phyloP scores from a whole-genome alignment of 37 sponge, comb jelly and placozoan genomes.

The Haliclona indistincta region DNA sequence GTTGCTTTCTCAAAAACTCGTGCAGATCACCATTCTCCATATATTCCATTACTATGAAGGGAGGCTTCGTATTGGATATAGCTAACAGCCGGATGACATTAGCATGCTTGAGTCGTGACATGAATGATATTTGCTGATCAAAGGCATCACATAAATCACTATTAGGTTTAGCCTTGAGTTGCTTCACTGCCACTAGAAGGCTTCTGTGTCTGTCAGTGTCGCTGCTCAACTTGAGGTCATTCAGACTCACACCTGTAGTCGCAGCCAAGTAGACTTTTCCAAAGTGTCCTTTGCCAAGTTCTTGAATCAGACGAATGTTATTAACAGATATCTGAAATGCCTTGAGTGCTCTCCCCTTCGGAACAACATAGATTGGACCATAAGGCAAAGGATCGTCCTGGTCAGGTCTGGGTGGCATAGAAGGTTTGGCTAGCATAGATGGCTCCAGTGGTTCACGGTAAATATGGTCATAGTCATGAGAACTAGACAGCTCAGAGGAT shows the following conservation, averaged over 20 bases:
- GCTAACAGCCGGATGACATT: conserved; percentile 79
- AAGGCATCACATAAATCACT: conserved; percentile 41
- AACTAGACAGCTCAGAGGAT: background rate
- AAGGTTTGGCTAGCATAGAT: conserved; percentile 31
- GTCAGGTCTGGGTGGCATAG: background rate
- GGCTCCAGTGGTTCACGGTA: conserved; percentile 57
- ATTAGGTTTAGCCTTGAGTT: conserved; percentile 58
- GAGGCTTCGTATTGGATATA: conserved; percentile 22
- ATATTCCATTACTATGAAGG: conserved; percentile 85
- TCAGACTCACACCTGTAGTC: conserved; percentile 55
- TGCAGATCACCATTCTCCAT: conserved; percentile 93
- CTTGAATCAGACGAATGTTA: conserved; percentile 27
- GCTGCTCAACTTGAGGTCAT: conserved; percentile 40
- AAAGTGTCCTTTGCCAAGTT: conserved; percentile 68
- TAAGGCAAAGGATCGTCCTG: conserved; percentile 31
- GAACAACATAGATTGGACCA: conserved; percentile 51
- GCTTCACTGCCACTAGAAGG: conserved; percentile 80
- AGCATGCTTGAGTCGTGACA: conserved; percentile 67
- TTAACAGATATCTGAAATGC: conserved; percentile 15
- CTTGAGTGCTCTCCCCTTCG: background rate
- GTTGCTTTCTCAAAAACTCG: conserved; percentile 72
- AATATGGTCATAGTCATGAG: conserved; percentile 13
- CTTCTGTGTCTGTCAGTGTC: conserved; percentile 39
- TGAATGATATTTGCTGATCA: conserved; percentile 74
- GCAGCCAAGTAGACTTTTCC: conserved; percentile 62